A percentile compares a stretch with the other conserved stretches of the same genome.
These are phyloP conservation scores for Rostratula benghalensis DNA, from an alignment of 2,113 vertebrate genomes.

Conservation along the genomic window DNA sequence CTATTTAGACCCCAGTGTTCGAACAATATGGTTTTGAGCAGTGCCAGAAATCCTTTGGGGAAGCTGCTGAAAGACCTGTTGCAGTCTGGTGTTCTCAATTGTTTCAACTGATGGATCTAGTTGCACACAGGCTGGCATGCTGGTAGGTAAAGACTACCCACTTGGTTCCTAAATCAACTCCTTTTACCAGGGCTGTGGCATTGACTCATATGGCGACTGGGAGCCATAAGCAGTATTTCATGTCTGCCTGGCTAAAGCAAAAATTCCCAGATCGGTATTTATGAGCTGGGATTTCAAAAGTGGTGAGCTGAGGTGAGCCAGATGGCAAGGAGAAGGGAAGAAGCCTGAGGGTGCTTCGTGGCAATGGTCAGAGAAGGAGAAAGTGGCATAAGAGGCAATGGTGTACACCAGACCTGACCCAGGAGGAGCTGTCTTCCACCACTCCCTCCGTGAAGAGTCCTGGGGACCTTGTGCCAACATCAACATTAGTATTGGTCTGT, in stretches of 20 bases:
- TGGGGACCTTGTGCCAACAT: not conserved
- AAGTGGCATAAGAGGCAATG: not conserved
- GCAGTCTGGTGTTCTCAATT: not conserved
- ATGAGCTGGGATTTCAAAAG: not conserved
- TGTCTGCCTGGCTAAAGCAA: not conserved
- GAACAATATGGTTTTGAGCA: not conserved
- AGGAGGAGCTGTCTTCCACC: not conserved
- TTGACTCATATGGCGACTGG: not conserved
- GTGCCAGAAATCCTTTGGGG: not conserved
- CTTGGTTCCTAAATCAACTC: not conserved
- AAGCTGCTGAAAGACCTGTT: not conserved
- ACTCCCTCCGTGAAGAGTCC: not conserved
- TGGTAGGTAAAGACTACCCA: not conserved
- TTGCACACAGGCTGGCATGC: not conserved
- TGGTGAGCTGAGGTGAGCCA: not conserved
- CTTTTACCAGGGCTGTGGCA: not conserved
- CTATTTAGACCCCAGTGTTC: not conserved
- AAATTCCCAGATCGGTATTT: not conserved
- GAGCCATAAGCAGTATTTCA: not conserved
- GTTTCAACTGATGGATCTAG: not conserved
- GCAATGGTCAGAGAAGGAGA: not conserved
- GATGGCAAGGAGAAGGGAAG: not conserved
- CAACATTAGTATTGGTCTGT: not conserved
- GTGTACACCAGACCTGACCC: not conserved
- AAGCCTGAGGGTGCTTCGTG: not conserved